phyloP scores from a whole-genome alignment of 2,113 vertebrate species.

The Salvelinus namaycush region DNA sequence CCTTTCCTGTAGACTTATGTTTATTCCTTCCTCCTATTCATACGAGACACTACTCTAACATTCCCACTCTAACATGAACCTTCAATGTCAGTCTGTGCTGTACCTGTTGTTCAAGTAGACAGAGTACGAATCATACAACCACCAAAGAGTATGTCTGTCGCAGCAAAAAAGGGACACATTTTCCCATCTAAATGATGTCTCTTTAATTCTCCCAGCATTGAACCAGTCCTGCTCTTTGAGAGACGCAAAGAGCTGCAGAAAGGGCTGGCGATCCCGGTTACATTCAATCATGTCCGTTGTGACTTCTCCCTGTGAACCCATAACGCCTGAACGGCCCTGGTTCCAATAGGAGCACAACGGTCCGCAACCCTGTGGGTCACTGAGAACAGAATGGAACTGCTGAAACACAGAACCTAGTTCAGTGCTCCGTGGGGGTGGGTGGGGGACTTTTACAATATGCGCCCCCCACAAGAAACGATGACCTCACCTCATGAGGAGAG shows the following conservation, averaged over 20 bases:
- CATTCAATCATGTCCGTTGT: slow-evolving; percentile 54
- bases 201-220: not conserved
- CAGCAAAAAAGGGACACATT: not conserved
- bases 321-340: slow-evolving; percentile 33
- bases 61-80: not conserved
- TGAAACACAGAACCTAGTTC: slow-evolving; percentile 8
- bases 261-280: slow-evolving; percentile 44
- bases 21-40: not conserved
- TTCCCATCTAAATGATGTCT: not conserved
- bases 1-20: not conserved
- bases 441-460: slow-evolving; percentile 19
- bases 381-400: slow-evolving; percentile 20
- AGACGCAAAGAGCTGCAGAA: slow-evolving; percentile 22
- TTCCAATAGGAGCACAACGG: slow-evolving; percentile 39
- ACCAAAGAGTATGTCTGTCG: not conserved
- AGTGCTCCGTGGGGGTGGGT: not conserved
- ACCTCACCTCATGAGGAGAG: slow-evolving; percentile 20
- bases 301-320: slow-evolving; percentile 41
- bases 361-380: slow-evolving; percentile 42
- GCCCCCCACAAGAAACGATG: not conserved
- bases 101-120: not conserved
- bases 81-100: not conserved
- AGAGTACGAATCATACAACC: not conserved
- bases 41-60: not conserved
- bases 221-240: not conserved